Evolutionary conservation across 2,888 invertebrate species (phyloP), one percentile per base, ranked within the genome.

Genomic region (Orthosia gothica): DNA sequence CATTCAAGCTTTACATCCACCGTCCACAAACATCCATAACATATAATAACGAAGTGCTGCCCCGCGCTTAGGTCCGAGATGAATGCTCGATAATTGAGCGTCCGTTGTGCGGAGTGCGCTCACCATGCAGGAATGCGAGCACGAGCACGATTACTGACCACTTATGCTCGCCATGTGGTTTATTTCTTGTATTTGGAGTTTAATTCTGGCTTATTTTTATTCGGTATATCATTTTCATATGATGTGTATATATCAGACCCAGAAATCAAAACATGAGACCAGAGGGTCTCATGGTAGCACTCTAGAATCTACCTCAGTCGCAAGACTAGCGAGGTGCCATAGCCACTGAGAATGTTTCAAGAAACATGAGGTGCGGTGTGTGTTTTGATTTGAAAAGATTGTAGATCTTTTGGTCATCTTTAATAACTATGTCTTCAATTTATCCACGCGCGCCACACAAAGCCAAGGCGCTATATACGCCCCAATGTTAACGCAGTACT

Each of bases 1-100:
- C 13, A 49, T 52, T 40, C 4, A 26, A 59, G n/a, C 40, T 61
- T 26, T 15, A 45, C 45, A 45, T 61, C 26, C 5, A 13, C 20
- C n/a, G 18, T 16, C 15, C 26, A 32, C 45, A 79, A 40, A 50
- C n/a, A 50, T 67, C n/a, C n/a, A n/a, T n/a, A n/a, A n/a, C n/a
- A n/a, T n/a, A n/a, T n/a, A n/a, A n/a, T n/a, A n/a, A n/a, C n/a
- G n/a, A n/a, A 40, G 23, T 55, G 20, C 52, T 64, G 62, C 62
- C 55, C 54, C 61, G 58, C 54, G 68, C 54, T 64, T 58, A 45
- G 70, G 45, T 59, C 47, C 61, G 62, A 69, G 66, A 84, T 77
- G 74, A 82, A 78, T 72, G 74, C 74, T 82, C 82, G 73, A 82
- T 86, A 83, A 87, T 86, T 86, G 86, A 79, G 66, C 76, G 76